phyloP scores from a whole-genome alignment of 2,113 vertebrate genomes.

The Clarias batrachus region DNA sequence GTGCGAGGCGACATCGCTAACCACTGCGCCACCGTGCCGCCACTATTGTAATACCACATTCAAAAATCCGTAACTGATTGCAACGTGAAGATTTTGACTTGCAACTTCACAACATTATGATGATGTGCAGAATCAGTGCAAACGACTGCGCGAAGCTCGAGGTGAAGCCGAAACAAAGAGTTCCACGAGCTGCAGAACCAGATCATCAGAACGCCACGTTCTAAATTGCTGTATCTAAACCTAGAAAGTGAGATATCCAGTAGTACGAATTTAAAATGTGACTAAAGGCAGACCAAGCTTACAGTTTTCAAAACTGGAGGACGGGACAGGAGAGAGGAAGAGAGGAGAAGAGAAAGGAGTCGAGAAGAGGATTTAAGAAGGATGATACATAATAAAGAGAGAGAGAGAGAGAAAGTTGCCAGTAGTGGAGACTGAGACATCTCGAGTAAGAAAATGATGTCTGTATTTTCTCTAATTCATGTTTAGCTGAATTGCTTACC shows the following conservation, averaged over 20 bases:
- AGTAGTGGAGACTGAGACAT: constrained; percentile 2
- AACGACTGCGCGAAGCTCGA: not conserved
- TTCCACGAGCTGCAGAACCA: not conserved
- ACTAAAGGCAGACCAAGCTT: not conserved
- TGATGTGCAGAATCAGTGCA: not conserved
- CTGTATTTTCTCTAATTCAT: constrained; percentile 15
- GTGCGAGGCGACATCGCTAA: too few relatives aligned
- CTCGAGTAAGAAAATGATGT: not conserved
- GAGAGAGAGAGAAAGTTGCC: constrained; percentile 11
- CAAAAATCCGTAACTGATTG: not conserved
- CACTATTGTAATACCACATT: not conserved
- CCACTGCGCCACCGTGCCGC: too few relatives aligned
- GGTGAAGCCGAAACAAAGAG: not conserved
- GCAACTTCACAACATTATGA: not conserved
- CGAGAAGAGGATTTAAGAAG: not conserved
- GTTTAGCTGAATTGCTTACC: not conserved
- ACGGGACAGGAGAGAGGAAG: constrained; percentile 60
- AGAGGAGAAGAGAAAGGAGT: constrained; percentile 64
- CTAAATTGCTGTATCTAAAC: not conserved
- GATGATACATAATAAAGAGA: not conserved
- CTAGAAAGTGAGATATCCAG: not conserved
- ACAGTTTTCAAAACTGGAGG: constrained; percentile 7
- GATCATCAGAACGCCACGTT: not conserved
- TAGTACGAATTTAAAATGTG: not conserved
- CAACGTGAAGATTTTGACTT: not conserved